These are phyloP conservation scores for Poecilia wingei DNA, from an alignment of 2,797 vertebrate genomes.

Conservation along the genomic window DNA sequence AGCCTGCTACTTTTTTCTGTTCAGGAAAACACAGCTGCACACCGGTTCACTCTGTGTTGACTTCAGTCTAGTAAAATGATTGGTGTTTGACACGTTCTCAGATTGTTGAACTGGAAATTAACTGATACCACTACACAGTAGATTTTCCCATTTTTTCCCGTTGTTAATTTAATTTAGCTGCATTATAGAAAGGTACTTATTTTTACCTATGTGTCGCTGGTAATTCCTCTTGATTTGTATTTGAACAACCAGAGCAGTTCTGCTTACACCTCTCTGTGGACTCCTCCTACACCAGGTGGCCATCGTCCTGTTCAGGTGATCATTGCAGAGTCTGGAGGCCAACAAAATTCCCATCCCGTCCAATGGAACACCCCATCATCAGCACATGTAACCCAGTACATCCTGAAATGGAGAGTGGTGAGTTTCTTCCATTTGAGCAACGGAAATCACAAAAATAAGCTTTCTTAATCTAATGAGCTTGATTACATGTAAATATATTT, in stretches of 20 bases:
- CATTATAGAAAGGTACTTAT: no score
- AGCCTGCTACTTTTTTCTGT: conserved; percentile 54
- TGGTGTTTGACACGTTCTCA: not conserved
- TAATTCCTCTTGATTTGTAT: not conserved
- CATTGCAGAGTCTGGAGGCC: conserved; percentile 91
- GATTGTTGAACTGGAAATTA: not conserved
- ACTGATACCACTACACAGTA: not conserved
- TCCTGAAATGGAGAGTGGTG: conserved; percentile 94
- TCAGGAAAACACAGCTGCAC: conserved; percentile 23
- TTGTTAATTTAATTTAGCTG: not conserved
- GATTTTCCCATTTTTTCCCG: not conserved
- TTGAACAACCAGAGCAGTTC: not conserved
- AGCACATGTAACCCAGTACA: conserved; percentile 92
- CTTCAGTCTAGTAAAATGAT: not conserved
- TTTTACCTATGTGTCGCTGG: not conserved
- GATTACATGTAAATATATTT: not conserved
- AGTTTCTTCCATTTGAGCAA: conserved; percentile 53
- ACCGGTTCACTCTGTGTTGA: not conserved
- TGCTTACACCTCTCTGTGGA: conserved; percentile 9
- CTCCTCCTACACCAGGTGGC: conserved; percentile 76
- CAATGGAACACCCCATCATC: conserved; percentile 92
- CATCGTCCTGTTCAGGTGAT: conserved; percentile 92
- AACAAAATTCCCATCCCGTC: conserved; percentile 94
- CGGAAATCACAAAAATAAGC: not conserved
- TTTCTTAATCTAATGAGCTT: not conserved